Conservation (phyloP, 2,113 vertebrate genomes). For the Xenopus laevis region DNA sequence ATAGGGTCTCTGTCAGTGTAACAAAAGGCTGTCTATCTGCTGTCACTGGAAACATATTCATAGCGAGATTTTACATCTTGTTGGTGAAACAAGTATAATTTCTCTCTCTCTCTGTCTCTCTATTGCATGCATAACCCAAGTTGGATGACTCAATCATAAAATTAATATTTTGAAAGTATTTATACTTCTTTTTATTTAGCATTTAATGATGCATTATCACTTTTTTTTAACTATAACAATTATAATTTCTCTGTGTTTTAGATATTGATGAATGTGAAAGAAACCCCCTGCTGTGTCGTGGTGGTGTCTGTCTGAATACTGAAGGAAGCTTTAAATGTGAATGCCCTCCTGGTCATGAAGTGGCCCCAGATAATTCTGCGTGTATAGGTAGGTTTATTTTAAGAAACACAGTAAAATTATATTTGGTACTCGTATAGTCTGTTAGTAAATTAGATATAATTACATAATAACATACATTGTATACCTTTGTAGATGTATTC, state of each 20-base stretch:
- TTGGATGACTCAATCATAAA: no score
- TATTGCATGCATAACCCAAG: background rate
- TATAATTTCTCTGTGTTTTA: slow-evolving; percentile 51
- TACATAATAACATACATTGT: no score
- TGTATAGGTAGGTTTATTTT: slow-evolving; percentile 78
- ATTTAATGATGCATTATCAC: no score
- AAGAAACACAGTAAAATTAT: no score
- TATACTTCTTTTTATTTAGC: no score
- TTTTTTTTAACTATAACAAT: background rate
- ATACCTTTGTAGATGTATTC: no score
- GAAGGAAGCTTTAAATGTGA: slow-evolving; percentile 73
- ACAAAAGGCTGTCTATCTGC: background rate
- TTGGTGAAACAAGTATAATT: background rate
- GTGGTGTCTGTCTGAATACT: slow-evolving; percentile 69
- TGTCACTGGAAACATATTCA: background rate
- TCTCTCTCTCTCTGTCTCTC: background rate
- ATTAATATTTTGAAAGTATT: no score
- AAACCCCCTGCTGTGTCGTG: slow-evolving; percentile 75
- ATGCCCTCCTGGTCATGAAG: slow-evolving; percentile 77
- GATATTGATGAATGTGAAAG: slow-evolving; percentile 94
- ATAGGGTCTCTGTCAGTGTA: background rate
- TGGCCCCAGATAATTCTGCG: slow-evolving; percentile 81
- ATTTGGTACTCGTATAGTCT: no score
- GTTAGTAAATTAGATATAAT: no score
- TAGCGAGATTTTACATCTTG: no score